Percentiles rank a stretch among this genome's conserved stretches.
These are phyloP conservation scores for Hyla sarda DNA, from an alignment of 2,113 vertebrate species.

Conservation along the genomic window DNA sequence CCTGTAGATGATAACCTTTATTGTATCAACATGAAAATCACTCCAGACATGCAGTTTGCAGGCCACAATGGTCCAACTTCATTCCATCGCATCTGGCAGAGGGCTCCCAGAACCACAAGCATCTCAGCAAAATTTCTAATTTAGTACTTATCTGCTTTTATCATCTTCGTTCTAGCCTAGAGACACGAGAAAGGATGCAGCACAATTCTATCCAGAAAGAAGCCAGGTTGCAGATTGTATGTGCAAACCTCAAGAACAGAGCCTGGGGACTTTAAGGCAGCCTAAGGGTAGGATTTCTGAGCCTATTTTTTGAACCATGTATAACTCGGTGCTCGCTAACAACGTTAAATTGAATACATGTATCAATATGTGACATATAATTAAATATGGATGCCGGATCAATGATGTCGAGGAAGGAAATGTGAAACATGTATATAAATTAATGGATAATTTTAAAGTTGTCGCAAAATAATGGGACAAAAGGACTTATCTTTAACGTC, in stretches of 20 bases:
- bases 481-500: not conserved
- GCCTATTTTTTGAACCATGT: not conserved
- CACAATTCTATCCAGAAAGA: not conserved
- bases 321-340: not conserved
- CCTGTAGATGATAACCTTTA: conserved; percentile 52
- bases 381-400: conserved; percentile 21
- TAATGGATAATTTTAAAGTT: not conserved
- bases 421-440: conserved; percentile 14
- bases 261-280: conserved; percentile 1
- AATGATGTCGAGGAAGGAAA: not conserved
- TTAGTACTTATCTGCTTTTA: conserved; percentile 39
- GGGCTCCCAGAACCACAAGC: conserved; percentile 40
- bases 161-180: conserved; percentile 33
- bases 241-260: not conserved
- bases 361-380: conserved; percentile 24
- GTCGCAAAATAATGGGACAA: not conserved
- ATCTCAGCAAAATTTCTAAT: conserved; percentile 39
- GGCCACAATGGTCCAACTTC: conserved; percentile 43
- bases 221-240: conserved; percentile 15
- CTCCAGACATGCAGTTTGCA: conserved; percentile 38
- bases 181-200: conserved; percentile 22
- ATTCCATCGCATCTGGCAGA: conserved; percentile 51
- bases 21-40: conserved; percentile 55
- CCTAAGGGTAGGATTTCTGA: conserved; percentile 11
- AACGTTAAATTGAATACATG: conserved; percentile 26